phyloP scores from a whole-genome alignment of 2,113 vertebrate species.

The Entosphenus tridentatus region DNA sequence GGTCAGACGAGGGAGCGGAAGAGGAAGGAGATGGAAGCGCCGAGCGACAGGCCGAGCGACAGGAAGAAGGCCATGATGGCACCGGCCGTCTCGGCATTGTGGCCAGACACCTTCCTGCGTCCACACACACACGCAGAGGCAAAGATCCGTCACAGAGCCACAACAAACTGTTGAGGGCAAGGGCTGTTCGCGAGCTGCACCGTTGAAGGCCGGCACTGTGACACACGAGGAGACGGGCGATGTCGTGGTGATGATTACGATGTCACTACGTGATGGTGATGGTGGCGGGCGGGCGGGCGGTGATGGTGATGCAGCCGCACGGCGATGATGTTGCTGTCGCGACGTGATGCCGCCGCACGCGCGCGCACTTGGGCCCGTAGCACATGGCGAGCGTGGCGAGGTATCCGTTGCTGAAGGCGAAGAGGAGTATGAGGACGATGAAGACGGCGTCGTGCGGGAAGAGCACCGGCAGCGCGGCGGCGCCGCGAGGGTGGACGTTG shows the following conservation, averaged over 20 bases:
- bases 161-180: too few species aligned
- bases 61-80: constrained; percentile 67
- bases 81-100: constrained; percentile 42
- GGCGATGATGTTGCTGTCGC: too few species aligned
- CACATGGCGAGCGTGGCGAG: constrained; percentile 56
- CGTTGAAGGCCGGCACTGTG: too few species aligned
- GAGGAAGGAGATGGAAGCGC: constrained; percentile 37
- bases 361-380: constrained; percentile 41
- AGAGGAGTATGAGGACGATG: constrained; percentile 34
- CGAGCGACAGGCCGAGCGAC: constrained; percentile 40
- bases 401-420: constrained; percentile 49
- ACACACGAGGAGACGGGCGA: too few species aligned
- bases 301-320: too few species aligned
- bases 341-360: too few species aligned
- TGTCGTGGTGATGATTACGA: too few species aligned
- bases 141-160: too few species aligned
- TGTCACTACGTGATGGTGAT: too few species aligned
- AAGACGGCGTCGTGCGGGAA: constrained; percentile 36
- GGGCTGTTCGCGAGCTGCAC: too few species aligned
- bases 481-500: constrained; percentile 24
- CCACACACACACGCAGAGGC: too few species aligned
- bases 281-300: too few species aligned
- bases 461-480: constrained; percentile 19
- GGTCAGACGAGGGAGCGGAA: constrained; percentile 27
- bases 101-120: constrained; percentile 31